A percentile compares a stretch with the other conserved stretches of the same genome.
These are phyloP conservation scores for Fulica atra DNA, from an alignment of 2,113 vertebrate genomes.

Conservation along the genomic window DNA sequence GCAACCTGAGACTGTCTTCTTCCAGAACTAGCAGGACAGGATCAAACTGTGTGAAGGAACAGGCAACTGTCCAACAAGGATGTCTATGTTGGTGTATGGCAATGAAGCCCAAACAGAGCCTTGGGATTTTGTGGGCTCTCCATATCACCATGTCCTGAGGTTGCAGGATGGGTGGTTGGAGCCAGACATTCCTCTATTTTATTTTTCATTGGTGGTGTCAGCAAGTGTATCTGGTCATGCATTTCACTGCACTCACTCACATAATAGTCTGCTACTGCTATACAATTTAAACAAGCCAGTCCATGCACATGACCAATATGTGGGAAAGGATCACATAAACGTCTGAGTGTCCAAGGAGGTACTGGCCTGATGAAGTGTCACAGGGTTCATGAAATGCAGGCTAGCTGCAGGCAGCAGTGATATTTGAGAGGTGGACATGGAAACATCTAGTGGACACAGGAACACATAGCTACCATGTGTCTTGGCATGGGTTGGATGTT, in stretches of 20 bases:
- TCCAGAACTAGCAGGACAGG: neutral
- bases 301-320: too few species aligned
- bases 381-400: neutral
- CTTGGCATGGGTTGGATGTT: neutral
- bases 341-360: fast-evolving
- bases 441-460: fast-evolving
- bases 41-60: neutral
- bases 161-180: neutral
- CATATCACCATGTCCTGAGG: neutral
- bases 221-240: fast-evolving
- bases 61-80: neutral
- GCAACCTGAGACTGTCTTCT: neutral
- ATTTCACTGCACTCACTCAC: neutral
- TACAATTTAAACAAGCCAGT: neutral
- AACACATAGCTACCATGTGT: fast-evolving
- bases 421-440: fast-evolving
- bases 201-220: neutral
- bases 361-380: too few species aligned
- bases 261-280: neutral
- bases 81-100: neutral
- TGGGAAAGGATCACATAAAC: neutral
- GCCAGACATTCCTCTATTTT: neutral
- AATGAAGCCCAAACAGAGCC: neutral
- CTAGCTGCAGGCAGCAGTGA: fast-evolving
- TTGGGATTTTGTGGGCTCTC: neutral